Evolutionary conservation across 2,797 vertebrate species (phyloP), one percentile per base, ranked within the genome.

Genomic region (Zenarchopterus dispar): DNA sequence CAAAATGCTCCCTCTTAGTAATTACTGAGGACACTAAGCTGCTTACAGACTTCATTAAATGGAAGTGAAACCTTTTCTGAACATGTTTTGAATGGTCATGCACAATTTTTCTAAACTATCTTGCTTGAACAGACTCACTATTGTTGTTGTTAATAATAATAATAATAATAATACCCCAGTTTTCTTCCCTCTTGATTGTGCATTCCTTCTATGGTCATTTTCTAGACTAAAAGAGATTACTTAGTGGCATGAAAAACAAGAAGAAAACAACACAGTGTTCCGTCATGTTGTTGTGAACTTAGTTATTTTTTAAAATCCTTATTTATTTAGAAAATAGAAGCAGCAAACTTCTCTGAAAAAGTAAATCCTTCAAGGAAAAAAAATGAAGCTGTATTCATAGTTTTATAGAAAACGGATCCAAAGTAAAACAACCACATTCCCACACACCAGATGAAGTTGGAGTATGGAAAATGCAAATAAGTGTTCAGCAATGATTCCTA

Each of bases 1-100:
- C 82, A 86, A 91, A 87, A 88, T 84, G 84, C 79, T 84, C 75
- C 64, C 81, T 70, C 78, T 80, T 75, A 73, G 80, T 91, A 86
- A 93, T 93, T 91, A 93, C 84, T 71, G 70, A 79, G 61, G 82
- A 82, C 85, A 77, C 81, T 92, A 92, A 93, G 91, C 91, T 86
- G 88, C 91, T 93, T 93, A 93, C 75, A 78, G 81, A 89, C 87
- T 87, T 89, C 84, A 88, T 92, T 89, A 89, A 88, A 86, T 67
- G 54, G 75, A 84, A 89, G 79, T 78, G 81, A 92, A 87, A 90
- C 88, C 85, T 88, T 90, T 92, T 90, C 74, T 80, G 75, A 81
- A 74, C 72, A 39, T 85, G 84, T 87, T 91, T 89, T 83, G 55
- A 90, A 91, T 82, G 76, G 83, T 86, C 84, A 70, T 78, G 85